Conservation (phyloP, 2,113 vertebrate species). For the Aspiorhynchus laticeps region DNA sequence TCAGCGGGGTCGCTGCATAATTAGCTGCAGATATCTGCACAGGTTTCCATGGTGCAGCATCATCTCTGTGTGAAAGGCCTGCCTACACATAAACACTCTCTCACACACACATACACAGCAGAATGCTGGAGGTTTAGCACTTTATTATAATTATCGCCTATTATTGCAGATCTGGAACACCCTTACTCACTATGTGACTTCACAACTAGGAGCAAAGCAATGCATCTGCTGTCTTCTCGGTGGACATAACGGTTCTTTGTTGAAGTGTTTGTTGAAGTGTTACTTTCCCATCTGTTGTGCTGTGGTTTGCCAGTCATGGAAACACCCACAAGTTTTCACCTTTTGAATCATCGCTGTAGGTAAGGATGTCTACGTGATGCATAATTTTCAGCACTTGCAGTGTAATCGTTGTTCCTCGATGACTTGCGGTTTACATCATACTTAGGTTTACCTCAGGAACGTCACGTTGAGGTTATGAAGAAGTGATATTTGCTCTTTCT, state of each 20-base stretch:
- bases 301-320: conserved; percentile 39
- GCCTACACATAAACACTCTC: conserved; percentile 58
- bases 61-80: conserved; percentile 64
- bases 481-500: conserved; percentile 50
- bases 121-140: conserved; percentile 53
- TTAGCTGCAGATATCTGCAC: conserved; percentile 64
- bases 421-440: background rate
- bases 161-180: conserved; percentile 49
- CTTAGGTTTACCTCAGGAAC: conserved; percentile 11
- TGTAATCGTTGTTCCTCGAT: background rate
- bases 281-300: conserved; percentile 45
- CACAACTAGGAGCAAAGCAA: conserved; percentile 45
- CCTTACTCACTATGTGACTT: conserved; percentile 48
- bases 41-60: conserved; percentile 66
- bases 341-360: conserved; percentile 11
- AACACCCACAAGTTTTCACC: conserved; percentile 36
- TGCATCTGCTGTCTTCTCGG: conserved; percentile 38
- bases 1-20: conserved; percentile 62
- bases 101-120: conserved; percentile 28
- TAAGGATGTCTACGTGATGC: conserved; percentile 6
- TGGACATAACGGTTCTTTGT: conserved; percentile 33
- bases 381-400: background rate
- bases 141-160: conserved; percentile 57
- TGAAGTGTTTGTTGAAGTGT: conserved; percentile 46
- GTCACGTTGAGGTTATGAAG: conserved; percentile 36